These are phyloP conservation scores for Gasterosteus aculeatus DNA, from an alignment of 2,113 vertebrate species.

Conservation along the genomic window DNA sequence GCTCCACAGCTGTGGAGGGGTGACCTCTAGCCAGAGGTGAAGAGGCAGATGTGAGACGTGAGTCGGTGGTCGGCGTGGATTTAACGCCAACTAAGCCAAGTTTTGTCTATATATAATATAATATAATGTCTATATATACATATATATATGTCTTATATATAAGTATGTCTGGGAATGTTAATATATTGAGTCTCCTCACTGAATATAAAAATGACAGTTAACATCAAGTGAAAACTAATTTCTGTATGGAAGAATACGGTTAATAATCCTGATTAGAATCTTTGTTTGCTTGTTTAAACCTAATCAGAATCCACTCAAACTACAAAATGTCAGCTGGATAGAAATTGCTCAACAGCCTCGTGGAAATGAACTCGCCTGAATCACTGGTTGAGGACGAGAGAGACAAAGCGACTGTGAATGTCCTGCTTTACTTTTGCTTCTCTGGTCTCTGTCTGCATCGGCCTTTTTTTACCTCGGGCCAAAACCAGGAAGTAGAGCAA, in stretches of 20 bases:
- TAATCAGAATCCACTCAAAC: background rate
- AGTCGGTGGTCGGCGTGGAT: background rate
- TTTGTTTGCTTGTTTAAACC: background rate
- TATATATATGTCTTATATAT: no score
- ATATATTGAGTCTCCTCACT: no score
- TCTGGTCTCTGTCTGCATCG: conserved; percentile 34
- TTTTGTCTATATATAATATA: background rate
- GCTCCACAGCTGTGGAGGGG: conserved; percentile 34
- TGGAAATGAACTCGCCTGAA: conserved; percentile 15
- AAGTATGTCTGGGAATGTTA: no score
- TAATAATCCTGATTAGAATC: background rate
- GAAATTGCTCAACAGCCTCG: background rate
- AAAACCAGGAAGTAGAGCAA: conserved; percentile 41
- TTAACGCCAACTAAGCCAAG: conserved; percentile 16
- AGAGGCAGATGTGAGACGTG: conserved; percentile 41
- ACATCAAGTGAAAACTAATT: background rate
- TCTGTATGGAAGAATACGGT: background rate
- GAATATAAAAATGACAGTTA: no score
- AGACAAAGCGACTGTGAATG: conserved; percentile 6
- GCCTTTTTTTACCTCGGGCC: conserved; percentile 13
- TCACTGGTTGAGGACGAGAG: background rate
- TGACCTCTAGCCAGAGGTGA: conserved; percentile 61
- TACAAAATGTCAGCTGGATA: background rate
- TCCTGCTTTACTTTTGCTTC: conserved; percentile 39
- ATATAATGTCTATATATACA: no score